Percentiles rank a stretch among this genome's conserved stretches.
These are phyloP conservation scores for Uria lomvia DNA, from an alignment of 2,113 vertebrate genomes.

Conservation along the genomic window DNA sequence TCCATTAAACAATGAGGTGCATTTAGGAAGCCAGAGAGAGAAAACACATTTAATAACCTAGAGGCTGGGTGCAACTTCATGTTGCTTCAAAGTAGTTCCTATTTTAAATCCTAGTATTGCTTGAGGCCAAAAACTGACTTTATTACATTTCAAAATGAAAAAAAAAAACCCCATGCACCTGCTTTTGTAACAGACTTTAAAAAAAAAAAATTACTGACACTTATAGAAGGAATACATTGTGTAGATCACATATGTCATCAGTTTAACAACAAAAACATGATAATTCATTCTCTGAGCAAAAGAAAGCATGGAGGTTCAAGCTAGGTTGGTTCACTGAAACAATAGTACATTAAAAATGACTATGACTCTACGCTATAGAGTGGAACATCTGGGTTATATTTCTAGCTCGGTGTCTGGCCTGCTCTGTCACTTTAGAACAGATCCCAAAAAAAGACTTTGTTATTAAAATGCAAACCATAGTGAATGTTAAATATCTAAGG, in stretches of 20 bases:
- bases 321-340: not conserved
- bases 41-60: constrained; percentile 61
- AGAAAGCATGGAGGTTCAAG: not conserved
- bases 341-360: not conserved
- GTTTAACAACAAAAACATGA: constrained; percentile 5
- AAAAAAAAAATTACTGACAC: constrained; percentile 8
- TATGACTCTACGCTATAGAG: not conserved
- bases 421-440: not conserved
- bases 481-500: not conserved
- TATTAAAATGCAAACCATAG: not conserved
- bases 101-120: constrained; percentile 56
- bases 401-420: not conserved
- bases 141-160: constrained; percentile 60
- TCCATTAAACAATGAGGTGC: constrained; percentile 38
- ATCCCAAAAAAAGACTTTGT: not conserved
- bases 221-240: constrained; percentile 35
- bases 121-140: constrained; percentile 46
- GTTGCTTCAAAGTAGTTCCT: constrained; percentile 55
- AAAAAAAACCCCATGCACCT: not conserved
- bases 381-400: not conserved
- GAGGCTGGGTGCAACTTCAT: constrained; percentile 44
- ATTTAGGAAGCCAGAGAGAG: constrained; percentile 43
- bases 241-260: not conserved
- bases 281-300: not conserved
- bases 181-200: constrained; percentile 13